phyloP scores from a whole-genome alignment of 1,140 invertebrate species.

The Thrips palmi region DNA sequence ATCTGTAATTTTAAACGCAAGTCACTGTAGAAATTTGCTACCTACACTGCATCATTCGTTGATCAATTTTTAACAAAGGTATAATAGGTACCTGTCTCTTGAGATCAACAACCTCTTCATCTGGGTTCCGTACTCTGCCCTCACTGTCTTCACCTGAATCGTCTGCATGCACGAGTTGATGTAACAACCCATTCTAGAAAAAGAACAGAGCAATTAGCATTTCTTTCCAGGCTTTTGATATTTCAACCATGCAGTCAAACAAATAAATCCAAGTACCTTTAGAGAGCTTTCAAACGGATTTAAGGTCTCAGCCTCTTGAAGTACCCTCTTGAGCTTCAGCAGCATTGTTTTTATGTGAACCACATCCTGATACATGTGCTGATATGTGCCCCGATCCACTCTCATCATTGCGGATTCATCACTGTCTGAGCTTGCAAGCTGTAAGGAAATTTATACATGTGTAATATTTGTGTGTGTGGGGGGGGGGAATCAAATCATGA shows the following conservation, averaged over 20 bases:
- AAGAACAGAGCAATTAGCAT: conserved; percentile 22
- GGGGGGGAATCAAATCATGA: too few species aligned
- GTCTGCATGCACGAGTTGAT: too few species aligned
- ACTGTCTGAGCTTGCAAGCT: conserved; percentile 27
- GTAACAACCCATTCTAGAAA: too few species aligned
- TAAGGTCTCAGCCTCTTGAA: conserved; percentile 49
- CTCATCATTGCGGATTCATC: conserved; percentile 33
- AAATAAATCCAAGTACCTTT: conserved; percentile 4
- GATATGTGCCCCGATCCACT: conserved; percentile 40
- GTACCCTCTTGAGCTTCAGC: conserved; percentile 49
- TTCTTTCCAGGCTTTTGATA: too few species aligned
- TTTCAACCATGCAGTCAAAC: conserved; percentile 10
- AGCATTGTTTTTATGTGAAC: conserved; percentile 61
- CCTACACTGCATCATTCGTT: too few species aligned
- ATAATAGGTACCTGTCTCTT: too few species aligned
- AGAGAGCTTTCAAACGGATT: too few species aligned
- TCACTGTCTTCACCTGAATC: too few species aligned
- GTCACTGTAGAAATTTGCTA: too few species aligned
- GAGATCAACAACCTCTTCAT: too few species aligned
- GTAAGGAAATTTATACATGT: conserved; percentile 8
- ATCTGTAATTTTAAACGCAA: conserved; percentile 20
- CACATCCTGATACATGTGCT: conserved; percentile 53
- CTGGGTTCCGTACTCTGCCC: too few species aligned
- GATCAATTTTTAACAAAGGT: too few species aligned
- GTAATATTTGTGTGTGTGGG: not conserved